Base-by-base conservation (phyloP, 2,113 vertebrate species). In the Polypterus senegalus region DNA sequence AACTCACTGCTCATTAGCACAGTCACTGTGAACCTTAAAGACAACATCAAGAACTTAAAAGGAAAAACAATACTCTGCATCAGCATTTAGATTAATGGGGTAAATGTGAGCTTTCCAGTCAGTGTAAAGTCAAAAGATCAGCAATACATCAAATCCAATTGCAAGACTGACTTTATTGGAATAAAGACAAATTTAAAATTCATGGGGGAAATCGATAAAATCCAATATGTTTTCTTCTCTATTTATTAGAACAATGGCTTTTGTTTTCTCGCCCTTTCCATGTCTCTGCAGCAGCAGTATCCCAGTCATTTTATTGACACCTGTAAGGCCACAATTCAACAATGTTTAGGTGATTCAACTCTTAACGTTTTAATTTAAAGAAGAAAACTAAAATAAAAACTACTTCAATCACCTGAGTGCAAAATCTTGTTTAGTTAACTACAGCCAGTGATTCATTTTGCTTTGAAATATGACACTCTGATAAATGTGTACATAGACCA, bases 181-280 rank as follows among this genome's bases (percentile, higher is more conserved):
- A 64, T 47, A 64, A 48, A 27, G 53, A 52, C 45, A 47, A 64
- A 59, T 53, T 59, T n/a, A 59, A 60, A 64, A 64, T 64, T 59
- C 57, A 64, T 54, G 63, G 57, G 63, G 53, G 57, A 64, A 64
- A 64, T 59, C 63, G 27, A 64, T 64, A 64, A 49, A 59, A 60
- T 49, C 27, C 7, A 47, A 52, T 64, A 9, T 49, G 11, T 57
- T 46, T 6, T 10, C 56, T 10, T 58, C 10, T 60, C 45, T 53
- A 59, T 53, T 64, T 27, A 60, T 57, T 27, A 64, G 8, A 10
- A 58, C 44, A n/a, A 45, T 44, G 10, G 43, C 56, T 58, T 57
- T 46, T 46, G 58, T 59, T 45, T 53, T 10, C 45, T 45, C 47
- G 49, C 47, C 51, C 43, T 55, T 55, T 27, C 54, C 54, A 8